A percentile compares a stretch with the other conserved stretches of the same genome.
Evolutionary conservation across 1,140 invertebrate species (phyloP).

Genomic region (Chymomyza costata): DNA sequence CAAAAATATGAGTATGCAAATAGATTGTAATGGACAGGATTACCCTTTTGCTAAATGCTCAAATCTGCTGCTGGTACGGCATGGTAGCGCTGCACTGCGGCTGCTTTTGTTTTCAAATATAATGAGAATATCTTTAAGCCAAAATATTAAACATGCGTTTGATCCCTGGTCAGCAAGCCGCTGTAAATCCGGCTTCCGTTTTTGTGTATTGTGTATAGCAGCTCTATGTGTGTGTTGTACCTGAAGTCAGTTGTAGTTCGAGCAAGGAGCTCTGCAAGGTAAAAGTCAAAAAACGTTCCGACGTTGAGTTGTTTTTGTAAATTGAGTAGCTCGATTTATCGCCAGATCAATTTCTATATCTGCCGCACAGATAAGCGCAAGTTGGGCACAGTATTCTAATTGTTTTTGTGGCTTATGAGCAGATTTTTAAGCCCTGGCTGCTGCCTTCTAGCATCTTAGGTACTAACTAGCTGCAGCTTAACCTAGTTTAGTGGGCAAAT

Average conservation of each 20-base stretch:
- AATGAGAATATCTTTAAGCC: constrained; percentile 73
- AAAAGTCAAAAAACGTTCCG: constrained; percentile 51
- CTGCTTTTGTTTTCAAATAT: constrained; percentile 66
- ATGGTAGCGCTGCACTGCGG: constrained; percentile 10
- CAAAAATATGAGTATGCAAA: constrained; percentile 72
- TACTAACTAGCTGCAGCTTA: constrained; percentile 49
- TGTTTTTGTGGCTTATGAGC: constrained; percentile 45
- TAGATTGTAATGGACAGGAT: constrained; percentile 72
- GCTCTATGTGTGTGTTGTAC: constrained; percentile 37
- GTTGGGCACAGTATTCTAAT: constrained; percentile 34
- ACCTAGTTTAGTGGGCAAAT: constrained; percentile 70
- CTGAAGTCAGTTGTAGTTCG: constrained; percentile 47
- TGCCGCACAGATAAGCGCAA: constrained; percentile 55
- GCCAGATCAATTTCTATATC: constrained; percentile 69
- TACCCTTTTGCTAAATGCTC: constrained; percentile 70
- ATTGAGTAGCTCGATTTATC: constrained; percentile 70
- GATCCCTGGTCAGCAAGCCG: constrained; percentile 41
- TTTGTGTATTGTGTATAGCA: too few relatives aligned
- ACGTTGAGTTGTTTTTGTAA: constrained; percentile 62
- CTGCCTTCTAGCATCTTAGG: constrained; percentile 12
- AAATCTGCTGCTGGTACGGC: constrained; percentile 50
- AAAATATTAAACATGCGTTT: constrained; percentile 70
- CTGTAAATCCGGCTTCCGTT: constrained; percentile 66
- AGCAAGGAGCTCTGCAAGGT: constrained; percentile 14
- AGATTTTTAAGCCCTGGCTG: constrained; percentile 29